These are phyloP conservation scores for Apotomis turbidana DNA, from an alignment of 2,888 invertebrate genomes.

Conservation along the genomic window DNA sequence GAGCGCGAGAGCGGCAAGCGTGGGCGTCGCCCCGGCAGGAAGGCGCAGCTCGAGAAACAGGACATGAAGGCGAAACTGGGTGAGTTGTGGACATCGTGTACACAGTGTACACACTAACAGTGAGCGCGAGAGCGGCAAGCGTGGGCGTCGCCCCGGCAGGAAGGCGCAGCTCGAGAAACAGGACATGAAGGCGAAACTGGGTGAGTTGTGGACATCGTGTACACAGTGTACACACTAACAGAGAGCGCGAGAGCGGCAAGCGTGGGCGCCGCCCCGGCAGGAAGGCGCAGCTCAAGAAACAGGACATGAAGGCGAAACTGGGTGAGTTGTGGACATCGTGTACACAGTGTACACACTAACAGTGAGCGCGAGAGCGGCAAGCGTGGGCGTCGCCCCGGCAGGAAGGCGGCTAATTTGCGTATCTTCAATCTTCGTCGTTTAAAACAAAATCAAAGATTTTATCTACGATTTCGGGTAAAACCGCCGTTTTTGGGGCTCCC, in stretches of 20 bases:
- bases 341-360: slow-evolving; percentile 49
- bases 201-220: too few relatives aligned
- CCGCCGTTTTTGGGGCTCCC: too few relatives aligned
- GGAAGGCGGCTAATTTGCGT: too few relatives aligned
- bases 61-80: slow-evolving; percentile 97
- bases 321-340: slow-evolving; percentile 53
- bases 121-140: slow-evolving; percentile 91
- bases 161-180: slow-evolving; percentile 93
- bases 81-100: slow-evolving; percentile 61
- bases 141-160: slow-evolving; percentile 94
- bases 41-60: slow-evolving; percentile 92
- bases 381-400: slow-evolving; percentile 94
- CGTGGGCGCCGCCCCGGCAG: slow-evolving; percentile 95
- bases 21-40: slow-evolving; percentile 94
- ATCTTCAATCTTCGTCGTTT: too few relatives aligned
- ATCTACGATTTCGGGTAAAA: too few relatives aligned
- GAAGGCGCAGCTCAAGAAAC: slow-evolving; percentile 92
- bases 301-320: slow-evolving; percentile 97
- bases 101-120: slow-evolving; percentile 56
- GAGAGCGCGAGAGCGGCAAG: slow-evolving; percentile 91
- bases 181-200: slow-evolving; percentile 97
- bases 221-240: slow-evolving; percentile 49
- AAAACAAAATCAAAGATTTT: too few relatives aligned
- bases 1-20: slow-evolving; percentile 93
- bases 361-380: slow-evolving; percentile 90